phyloP scores from a whole-genome alignment of 2,797 vertebrate genomes.

The Chanos chanos region DNA sequence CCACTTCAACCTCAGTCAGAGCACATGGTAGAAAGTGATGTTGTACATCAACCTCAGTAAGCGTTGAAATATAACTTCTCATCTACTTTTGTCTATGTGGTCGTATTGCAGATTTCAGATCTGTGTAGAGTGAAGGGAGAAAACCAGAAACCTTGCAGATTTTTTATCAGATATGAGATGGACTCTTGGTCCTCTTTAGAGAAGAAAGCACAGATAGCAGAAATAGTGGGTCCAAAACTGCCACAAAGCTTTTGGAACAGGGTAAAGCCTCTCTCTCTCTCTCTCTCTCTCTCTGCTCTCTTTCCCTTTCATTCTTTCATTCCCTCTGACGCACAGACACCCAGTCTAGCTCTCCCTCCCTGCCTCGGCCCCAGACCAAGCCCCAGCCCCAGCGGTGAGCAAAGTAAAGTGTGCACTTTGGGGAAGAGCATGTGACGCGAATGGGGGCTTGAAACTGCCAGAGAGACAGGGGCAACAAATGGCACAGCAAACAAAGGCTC shows the following conservation, averaged over 20 bases:
- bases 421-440: slow-evolving; percentile 48
- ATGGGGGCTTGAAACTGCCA: slow-evolving; percentile 62
- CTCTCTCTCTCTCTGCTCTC: background rate
- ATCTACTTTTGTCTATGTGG: too few species aligned
- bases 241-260: too few species aligned
- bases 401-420: slow-evolving; percentile 49
- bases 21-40: too few species aligned
- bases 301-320: slow-evolving; percentile 15
- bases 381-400: slow-evolving; percentile 1
- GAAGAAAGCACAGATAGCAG: too few species aligned
- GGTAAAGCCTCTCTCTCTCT: too few species aligned
- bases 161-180: background rate
- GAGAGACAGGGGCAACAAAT: slow-evolving; percentile 73
- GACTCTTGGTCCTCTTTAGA: too few species aligned
- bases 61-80: too few species aligned
- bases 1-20: too few species aligned
- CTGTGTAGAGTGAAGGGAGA: too few species aligned
- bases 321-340: slow-evolving; percentile 20
- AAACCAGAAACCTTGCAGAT: too few species aligned
- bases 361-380: slow-evolving; percentile 17
- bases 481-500: slow-evolving; percentile 88
- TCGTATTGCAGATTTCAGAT: too few species aligned
- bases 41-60: too few species aligned
- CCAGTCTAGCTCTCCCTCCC: slow-evolving; percentile 3
- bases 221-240: slow-evolving; percentile 23